Base-by-base conservation (phyloP, 2,797 vertebrate species). In the Margarornis squamiger region DNA sequence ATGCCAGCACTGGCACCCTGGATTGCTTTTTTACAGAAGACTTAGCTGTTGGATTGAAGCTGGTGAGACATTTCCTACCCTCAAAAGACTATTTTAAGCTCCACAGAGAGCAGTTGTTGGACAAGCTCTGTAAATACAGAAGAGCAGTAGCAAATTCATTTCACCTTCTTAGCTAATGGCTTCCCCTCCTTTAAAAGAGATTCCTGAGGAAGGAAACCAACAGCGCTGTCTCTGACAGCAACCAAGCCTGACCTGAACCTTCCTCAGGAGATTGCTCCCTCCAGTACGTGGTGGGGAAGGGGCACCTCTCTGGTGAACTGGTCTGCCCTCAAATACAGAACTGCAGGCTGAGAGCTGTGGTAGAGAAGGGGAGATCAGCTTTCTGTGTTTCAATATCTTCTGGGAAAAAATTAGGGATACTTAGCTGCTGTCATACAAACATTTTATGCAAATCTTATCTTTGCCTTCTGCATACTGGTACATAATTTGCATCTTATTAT, bases 401-500 rank as follows among this genome's bases (percentile, higher is more conserved):
- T 71, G 86, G 68, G 77, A 65, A 85, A 86, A 92, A 86, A 81
- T 48, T 73, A 91, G 32, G 34, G 82, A 73, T 92, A 89, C 76
- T 93, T 92, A 86, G 79, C 51, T 88, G 32, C 90, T 81, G 66
- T 52, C 80, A 81, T 82, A 62, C 85, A 96, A 91, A 88, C 13
- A 84, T 76, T 91, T 93, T 92, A 96, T 93, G 95, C 90, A 96
- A 93, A 94, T 95, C 76, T 92, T 86, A 72, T 75, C 52, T 90
- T 93, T 86, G 54, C 81, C 74, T 95, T 94, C 80, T 90, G 92
- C 91, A 94, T 91, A 90, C 43, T 67, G 45, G 59, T 90, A 93
- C 87, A 70, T 86, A 94, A 95, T 96, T 95, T 95, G 76, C 92
- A 95, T 92, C 76, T 86, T 66, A 96, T 96, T 95, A 96, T 86